Conservation (phyloP, 2,113 vertebrate genomes). For the Campylorhamphus procurvoides region DNA sequence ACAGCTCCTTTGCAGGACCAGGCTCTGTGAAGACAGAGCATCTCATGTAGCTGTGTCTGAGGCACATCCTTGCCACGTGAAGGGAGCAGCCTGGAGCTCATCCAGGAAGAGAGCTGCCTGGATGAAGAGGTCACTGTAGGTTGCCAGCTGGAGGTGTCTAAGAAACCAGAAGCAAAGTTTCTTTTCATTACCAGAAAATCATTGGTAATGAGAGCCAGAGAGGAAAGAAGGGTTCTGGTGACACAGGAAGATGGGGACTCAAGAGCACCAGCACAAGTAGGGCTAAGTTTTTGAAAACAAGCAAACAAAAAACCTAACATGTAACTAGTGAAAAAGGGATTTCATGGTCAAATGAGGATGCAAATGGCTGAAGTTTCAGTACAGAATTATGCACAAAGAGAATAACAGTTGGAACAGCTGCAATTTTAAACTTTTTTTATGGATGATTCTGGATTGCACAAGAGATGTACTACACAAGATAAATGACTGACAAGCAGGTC, state of each 20-base stretch:
- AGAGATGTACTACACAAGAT: background rate
- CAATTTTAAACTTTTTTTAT: background rate
- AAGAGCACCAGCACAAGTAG: background rate
- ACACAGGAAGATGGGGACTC: background rate
- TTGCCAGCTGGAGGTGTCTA: background rate
- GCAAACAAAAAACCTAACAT: background rate
- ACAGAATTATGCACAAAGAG: background rate
- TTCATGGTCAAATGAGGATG: background rate
- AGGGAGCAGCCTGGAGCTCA: fast-evolving
- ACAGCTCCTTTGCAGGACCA: background rate
- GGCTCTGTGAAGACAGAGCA: background rate
- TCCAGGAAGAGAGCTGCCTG: background rate
- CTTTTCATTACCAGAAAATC: background rate
- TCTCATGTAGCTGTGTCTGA: fast-evolving
- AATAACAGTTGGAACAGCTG: background rate
- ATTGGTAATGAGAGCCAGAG: background rate
- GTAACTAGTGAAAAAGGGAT: background rate
- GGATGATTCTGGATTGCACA: background rate
- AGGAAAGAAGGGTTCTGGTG: background rate
- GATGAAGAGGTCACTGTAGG: background rate
- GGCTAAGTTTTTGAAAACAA: background rate
- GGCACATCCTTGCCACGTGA: background rate
- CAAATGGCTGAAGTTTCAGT: background rate
- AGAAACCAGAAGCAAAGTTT: background rate
- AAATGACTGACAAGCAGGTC: background rate